Base-by-base conservation (phyloP, 2,888 invertebrate genomes). In the Scaptomyza polygonia region DNA sequence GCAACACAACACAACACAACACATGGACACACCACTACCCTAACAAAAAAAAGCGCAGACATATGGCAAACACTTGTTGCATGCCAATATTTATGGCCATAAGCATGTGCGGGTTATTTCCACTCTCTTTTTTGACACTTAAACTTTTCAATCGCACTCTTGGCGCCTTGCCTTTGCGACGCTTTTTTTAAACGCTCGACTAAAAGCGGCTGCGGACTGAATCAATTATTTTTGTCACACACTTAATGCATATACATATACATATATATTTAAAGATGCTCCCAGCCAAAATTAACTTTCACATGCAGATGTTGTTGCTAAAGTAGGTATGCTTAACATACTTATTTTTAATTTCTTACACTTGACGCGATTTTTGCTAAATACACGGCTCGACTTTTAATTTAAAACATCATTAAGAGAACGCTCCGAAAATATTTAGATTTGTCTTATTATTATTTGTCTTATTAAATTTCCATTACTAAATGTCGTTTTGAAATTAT, bases 41-140 rank as follows among this genome's bases (percentile, higher is more conserved):
- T 32, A 47, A n/a, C n/a, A n/a, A 34, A 34, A 12, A 39, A 44
- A n/a, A 56, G 30, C 39, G n/a, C 51, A 54, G 52, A 77, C 84
- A 86, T 84, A 59, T 86, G 86, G 72, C 69, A 66, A 68, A 86
- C 83, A 84, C 84, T 84, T 84, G 83, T 84, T 84, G 83, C 81
- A 77, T 74, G 67, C 63, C 67, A 72, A 71, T 70, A 66, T 71
- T 70, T 63, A 65, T 70, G 58, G 61, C 61, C 43, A 43, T 42
- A 67, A 52, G 47, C 71, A 57, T 65, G 51, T 61, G 48, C 30
- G 48, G 30, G 39, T 52, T 69, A 42, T 59, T 72, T 75, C 16
- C 62, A 70, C 63, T 67, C 66, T 66, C 64, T 56, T 72, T 36
- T 69, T 70, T 64, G 56, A 64, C 73, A 69, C 66, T 71, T 45